Percentiles rank a stretch among this genome's conserved stretches.
Conservation (phyloP, 2,797 vertebrate genomes). For the Tapirus indicus region DNA sequence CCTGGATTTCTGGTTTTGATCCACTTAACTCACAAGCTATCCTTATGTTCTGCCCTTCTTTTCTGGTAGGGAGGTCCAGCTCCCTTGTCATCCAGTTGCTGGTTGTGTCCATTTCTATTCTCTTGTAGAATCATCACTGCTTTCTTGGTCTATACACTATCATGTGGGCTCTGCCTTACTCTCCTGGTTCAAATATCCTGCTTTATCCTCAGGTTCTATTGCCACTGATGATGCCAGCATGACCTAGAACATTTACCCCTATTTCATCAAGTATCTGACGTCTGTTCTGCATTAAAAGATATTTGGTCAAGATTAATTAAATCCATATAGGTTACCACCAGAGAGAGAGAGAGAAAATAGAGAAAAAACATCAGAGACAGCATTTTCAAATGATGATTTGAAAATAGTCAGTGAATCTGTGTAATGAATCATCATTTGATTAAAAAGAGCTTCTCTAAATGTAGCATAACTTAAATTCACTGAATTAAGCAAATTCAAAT, state of each 20-base stretch:
- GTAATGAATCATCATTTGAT: conserved; percentile 33
- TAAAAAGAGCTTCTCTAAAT: conserved; percentile 59
- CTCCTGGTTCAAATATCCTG: not conserved
- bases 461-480: conserved; percentile 41
- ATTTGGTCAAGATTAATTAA: conserved; percentile 2
- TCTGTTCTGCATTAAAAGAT: conserved; percentile 34
- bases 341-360: not conserved
- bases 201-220: not conserved
- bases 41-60: not conserved
- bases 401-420: conserved; percentile 61
- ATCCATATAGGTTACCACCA: not conserved
- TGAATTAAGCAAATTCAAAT: conserved; percentile 44
- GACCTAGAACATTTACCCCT: not conserved
- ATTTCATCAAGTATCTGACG: not conserved
- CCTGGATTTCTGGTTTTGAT: not conserved
- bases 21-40: not conserved
- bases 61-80: not conserved
- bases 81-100: not conserved
- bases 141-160: not conserved
- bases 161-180: not conserved
- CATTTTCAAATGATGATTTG: conserved; percentile 48
- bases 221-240: not conserved
- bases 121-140: not conserved
- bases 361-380: not conserved
- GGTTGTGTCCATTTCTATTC: not conserved